A percentile compares a stretch with the other conserved stretches of the same genome.
phyloP scores from a whole-genome alignment of 2,113 vertebrate genomes.

The Meleagris gallopavo region DNA sequence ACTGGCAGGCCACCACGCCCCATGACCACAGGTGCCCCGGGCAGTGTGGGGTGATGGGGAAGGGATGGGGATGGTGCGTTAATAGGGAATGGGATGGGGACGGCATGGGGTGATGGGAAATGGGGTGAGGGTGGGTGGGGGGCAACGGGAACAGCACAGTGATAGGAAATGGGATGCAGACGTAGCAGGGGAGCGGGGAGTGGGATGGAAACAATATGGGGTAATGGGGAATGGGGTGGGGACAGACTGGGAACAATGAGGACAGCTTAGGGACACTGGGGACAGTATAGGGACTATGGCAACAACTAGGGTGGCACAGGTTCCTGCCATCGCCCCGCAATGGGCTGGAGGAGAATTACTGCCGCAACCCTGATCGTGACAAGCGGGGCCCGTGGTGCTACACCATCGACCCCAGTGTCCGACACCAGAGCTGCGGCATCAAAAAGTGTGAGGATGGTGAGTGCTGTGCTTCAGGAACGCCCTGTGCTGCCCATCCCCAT shows the following conservation, averaged over 20 bases:
- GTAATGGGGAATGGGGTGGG: too few species aligned
- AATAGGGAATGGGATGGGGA: not conserved
- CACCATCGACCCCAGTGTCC: conserved; percentile 82
- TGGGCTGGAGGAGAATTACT: conserved; percentile 93
- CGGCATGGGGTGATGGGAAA: not conserved
- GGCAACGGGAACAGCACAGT: not conserved
- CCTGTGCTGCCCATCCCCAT: rapidly evolving
- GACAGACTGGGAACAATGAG: too few species aligned
- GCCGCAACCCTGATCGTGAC: conserved; percentile 93
- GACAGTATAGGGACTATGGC: not conserved
- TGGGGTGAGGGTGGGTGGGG: not conserved
- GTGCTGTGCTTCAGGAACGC: rapidly evolving
- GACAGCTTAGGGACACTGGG: too few species aligned
- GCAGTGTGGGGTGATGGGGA: not conserved
- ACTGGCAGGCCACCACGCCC: conserved; percentile 90
- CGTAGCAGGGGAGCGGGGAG: not conserved
- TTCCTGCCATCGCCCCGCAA: conserved; percentile 85
- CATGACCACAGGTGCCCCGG: conserved; percentile 90
- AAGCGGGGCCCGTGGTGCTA: conserved; percentile 94
- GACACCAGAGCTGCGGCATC: conserved; percentile 91
- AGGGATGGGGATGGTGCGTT: too few species aligned
- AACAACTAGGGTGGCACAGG: conserved; percentile 49
- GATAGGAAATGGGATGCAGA: not conserved
- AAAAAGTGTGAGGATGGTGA: conserved; percentile 89
- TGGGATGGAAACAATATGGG: not conserved